Conservation (phyloP, 2,797 vertebrate species). For the Phalanger gymnotis region DNA sequence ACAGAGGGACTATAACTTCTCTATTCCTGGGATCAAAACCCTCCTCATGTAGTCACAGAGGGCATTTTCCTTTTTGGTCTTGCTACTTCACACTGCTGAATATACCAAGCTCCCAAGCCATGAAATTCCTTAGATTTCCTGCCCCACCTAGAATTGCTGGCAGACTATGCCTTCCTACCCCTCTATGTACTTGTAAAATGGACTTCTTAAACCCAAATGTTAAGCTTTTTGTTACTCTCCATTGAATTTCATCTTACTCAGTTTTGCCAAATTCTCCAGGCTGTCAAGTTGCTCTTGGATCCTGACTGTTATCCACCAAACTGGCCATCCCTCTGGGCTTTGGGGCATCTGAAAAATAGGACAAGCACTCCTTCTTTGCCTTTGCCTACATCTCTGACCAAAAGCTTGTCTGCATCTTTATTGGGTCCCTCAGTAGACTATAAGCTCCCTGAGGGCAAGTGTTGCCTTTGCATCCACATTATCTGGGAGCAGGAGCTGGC, state of each 20-base stretch:
- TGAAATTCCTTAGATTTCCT: background rate
- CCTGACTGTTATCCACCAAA: background rate
- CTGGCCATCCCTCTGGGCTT: background rate
- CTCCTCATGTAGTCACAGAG: background rate
- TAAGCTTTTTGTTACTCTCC: background rate
- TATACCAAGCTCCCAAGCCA: background rate
- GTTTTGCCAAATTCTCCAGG: background rate
- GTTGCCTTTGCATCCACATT: background rate
- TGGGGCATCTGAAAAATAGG: background rate
- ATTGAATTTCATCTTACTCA: background rate
- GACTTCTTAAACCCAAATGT: background rate
- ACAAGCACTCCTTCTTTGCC: background rate
- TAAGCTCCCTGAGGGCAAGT: background rate
- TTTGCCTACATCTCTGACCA: background rate
- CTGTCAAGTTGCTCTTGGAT: background rate
- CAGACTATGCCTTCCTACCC: background rate
- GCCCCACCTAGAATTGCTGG: accelerated
- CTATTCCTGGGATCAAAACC: background rate
- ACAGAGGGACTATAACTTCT: too few species aligned
- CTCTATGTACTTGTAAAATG: background rate
- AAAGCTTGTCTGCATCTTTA: background rate
- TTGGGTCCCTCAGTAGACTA: background rate
- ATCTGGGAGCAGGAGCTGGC: background rate
- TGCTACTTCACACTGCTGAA: background rate
- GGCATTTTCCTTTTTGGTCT: background rate